A percentile compares a stretch with the other conserved stretches of the same genome.
Evolutionary conservation across 2,113 vertebrate genomes (phyloP).

Genomic region (Rhabdomys dilectus): DNA sequence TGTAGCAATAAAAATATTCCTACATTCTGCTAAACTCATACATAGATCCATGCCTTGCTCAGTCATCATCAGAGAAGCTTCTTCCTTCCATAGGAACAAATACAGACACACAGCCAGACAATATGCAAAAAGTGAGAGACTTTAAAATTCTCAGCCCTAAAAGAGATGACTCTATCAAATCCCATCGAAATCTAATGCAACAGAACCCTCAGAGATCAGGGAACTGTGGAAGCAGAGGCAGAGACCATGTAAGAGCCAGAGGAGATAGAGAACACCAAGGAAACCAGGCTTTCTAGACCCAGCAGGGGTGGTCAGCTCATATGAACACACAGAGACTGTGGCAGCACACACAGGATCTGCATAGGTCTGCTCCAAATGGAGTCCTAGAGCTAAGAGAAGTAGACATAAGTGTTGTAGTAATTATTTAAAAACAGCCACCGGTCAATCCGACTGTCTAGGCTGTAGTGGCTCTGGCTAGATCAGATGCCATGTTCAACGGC

Average conservation of each 20-base stretch:
- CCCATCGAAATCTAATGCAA: not conserved
- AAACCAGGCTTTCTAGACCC: not conserved
- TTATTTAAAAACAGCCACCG: too few relatives aligned
- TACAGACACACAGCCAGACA: not conserved
- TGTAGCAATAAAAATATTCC: not conserved
- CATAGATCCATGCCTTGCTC: not conserved
- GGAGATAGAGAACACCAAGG: not conserved
- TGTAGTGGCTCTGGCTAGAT: too few relatives aligned
- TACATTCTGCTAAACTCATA: not conserved
- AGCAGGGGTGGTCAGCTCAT: not conserved
- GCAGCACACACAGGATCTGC: not conserved
- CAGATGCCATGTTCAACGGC: too few relatives aligned
- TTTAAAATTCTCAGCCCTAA: not conserved
- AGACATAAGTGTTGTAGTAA: too few relatives aligned
- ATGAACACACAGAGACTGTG: not conserved
- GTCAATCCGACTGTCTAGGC: too few relatives aligned
- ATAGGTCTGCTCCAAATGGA: not conserved
- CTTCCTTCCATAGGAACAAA: not conserved
- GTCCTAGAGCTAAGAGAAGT: not conserved
- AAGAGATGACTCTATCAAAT: not conserved
- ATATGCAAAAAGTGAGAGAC: not conserved
- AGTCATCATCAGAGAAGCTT: not conserved
- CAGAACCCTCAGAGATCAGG: not conserved
- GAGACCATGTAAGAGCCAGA: not conserved
- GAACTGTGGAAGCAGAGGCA: not conserved